These are phyloP conservation scores for Drosophila mayri DNA, from an alignment of 1,140 invertebrate genomes.

Conservation along the genomic window DNA sequence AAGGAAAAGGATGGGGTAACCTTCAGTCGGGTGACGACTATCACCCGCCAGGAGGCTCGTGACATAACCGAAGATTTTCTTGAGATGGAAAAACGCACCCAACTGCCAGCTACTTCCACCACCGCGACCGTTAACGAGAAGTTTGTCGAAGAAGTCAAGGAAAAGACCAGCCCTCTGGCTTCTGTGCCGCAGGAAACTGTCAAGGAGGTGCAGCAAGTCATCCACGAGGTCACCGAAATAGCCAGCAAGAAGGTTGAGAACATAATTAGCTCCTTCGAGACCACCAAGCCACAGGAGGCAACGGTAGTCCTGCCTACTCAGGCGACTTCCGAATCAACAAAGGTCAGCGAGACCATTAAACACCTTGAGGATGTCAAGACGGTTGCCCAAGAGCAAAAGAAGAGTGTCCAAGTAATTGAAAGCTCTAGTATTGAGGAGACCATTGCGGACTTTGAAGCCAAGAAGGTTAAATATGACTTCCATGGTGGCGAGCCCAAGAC, in stretches of 20 bases:
- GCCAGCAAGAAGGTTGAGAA: constrained; percentile 73
- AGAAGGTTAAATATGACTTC: constrained; percentile 78
- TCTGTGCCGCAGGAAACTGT: constrained; percentile 60
- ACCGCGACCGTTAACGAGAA: constrained; percentile 69
- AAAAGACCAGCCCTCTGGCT: constrained; percentile 66
- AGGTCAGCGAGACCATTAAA: constrained; percentile 74
- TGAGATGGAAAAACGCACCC: constrained; percentile 75
- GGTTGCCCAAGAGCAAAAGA: constrained; percentile 46
- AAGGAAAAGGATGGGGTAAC: constrained; percentile 55
- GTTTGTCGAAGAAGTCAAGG: constrained; percentile 76
- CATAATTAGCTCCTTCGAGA: constrained; percentile 70
- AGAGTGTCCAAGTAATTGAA: constrained; percentile 53
- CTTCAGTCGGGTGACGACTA: constrained; percentile 56
- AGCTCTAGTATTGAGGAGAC: constrained; percentile 76
- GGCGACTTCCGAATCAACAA: constrained; percentile 51
- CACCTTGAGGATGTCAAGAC: constrained; percentile 64
- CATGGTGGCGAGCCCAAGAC: constrained; percentile 76
- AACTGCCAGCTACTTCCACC: constrained; percentile 57
- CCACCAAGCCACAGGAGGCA: constrained; percentile 36
- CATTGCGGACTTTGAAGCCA: constrained; percentile 80
- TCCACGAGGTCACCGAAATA: constrained; percentile 67
- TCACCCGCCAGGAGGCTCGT: constrained; percentile 71
- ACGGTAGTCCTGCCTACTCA: constrained; percentile 20
- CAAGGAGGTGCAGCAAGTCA: constrained; percentile 63
- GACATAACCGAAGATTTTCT: constrained; percentile 80